These are phyloP conservation scores for Antechinus stuartii DNA, from an alignment of 2,113 vertebrate genomes.

Conservation along the genomic window DNA sequence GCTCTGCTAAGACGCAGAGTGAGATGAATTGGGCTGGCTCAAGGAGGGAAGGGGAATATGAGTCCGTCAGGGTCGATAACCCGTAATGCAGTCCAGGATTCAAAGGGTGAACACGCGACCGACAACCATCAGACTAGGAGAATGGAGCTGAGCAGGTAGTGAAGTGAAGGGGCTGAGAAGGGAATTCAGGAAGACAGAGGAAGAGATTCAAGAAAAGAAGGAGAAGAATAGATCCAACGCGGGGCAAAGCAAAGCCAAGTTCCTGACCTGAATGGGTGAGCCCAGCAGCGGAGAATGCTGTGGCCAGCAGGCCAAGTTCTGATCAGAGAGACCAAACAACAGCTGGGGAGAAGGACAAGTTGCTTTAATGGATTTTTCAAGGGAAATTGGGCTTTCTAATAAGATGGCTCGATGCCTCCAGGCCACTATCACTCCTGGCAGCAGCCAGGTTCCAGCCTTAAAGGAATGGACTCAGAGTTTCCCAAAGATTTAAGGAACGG, in stretches of 20 bases:
- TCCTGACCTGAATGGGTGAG: background rate
- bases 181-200: background rate
- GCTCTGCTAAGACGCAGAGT: background rate
- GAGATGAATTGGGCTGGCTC: background rate
- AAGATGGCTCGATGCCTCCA: background rate
- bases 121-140: background rate
- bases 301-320: background rate
- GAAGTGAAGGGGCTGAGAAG: background rate
- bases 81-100: background rate
- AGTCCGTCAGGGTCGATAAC: background rate
- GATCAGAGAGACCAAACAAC: background rate
- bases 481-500: background rate
- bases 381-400: background rate
- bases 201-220: background rate
- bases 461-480: background rate
- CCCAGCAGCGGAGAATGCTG: background rate
- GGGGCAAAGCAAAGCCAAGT: background rate
- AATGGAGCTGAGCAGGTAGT: background rate
- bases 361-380: background rate
- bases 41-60: background rate
- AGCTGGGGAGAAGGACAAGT: background rate
- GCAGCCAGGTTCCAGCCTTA: background rate
- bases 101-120: background rate
- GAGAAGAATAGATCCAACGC: background rate
- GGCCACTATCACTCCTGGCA: background rate